These are phyloP conservation scores for Nineta flava DNA, from an alignment of 2,888 invertebrate genomes.

Conservation along the genomic window DNA sequence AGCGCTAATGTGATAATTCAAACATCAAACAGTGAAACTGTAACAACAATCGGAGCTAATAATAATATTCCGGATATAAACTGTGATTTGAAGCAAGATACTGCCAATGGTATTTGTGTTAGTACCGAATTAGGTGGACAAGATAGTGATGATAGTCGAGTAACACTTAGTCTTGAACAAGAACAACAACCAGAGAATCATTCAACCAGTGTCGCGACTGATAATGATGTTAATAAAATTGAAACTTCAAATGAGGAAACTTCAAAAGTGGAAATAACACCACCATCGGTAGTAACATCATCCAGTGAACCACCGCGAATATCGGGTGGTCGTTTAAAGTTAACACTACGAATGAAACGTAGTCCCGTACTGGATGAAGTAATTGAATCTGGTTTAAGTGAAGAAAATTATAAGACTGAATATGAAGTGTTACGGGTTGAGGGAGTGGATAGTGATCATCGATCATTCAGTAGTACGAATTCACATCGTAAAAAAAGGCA, in stretches of 20 bases:
- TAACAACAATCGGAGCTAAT: conserved; percentile 18
- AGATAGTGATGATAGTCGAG: conserved; percentile 5
- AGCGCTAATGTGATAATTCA: conserved; percentile 1
- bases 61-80: conserved; percentile 16
- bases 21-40: conserved; percentile 17
- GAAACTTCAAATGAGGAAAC: conserved; percentile 10
- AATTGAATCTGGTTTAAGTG: conserved; percentile 61
- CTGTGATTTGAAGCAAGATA: conserved; percentile 2
- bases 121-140: conserved; percentile 4
- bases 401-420: conserved; percentile 52
- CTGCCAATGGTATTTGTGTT: background rate
- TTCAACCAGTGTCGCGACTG: background rate
- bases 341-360: conserved; percentile 74
- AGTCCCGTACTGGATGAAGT: conserved; percentile 75
- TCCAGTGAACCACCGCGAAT: conserved; percentile 21
- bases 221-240: conserved; percentile 7
- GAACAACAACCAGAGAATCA: conserved; percentile 3
- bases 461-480: conserved; percentile 32
- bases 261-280: conserved; percentile 12
- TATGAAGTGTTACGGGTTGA: conserved; percentile 74
- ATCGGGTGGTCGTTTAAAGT: conserved; percentile 41
- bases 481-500: conserved; percentile 43
- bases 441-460: conserved; percentile 55
- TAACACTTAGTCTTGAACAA: conserved; percentile 3
- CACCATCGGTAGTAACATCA: background rate